A percentile compares a stretch with the other conserved stretches of the same genome.
phyloP scores from a whole-genome alignment of 53 echinoderm and acorn worm species.

The Henricia sp. region DNA sequence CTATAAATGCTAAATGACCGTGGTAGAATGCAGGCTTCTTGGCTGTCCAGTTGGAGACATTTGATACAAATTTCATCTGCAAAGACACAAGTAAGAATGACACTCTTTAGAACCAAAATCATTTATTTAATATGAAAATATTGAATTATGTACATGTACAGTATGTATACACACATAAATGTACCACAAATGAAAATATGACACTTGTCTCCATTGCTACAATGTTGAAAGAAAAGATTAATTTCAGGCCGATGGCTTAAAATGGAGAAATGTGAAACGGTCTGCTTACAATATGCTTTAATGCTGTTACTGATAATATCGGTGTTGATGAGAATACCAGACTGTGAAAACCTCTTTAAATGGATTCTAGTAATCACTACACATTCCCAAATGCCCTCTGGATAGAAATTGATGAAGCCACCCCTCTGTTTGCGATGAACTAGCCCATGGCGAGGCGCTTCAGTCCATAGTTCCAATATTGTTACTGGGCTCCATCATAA shows the following conservation, averaged over 20 bases:
- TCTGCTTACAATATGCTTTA: too few relatives aligned
- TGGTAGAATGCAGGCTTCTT: conserved; percentile 95
- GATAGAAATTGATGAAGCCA: conserved; percentile 4
- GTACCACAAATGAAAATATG: too few relatives aligned
- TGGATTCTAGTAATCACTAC: neutral
- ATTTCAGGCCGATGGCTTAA: too few relatives aligned
- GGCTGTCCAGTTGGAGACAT: conserved; percentile 85
- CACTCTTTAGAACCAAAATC: neutral
- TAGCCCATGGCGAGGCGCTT: conserved; percentile 39
- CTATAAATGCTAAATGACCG: conserved; percentile 95
- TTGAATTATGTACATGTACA: too few relatives aligned
- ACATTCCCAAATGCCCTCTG: neutral
- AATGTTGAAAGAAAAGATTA: too few relatives aligned
- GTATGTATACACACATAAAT: too few relatives aligned
- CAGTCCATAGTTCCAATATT: conserved; percentile 32
- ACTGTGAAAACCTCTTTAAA: neutral
- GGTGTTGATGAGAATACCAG: too few relatives aligned
- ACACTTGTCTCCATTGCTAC: too few relatives aligned
- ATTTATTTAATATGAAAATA: too few relatives aligned
- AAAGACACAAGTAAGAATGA: conserved; percentile 30
- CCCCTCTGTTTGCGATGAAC: conserved; percentile 17
- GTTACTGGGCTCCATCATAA: conserved; percentile 50
- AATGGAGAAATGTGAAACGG: too few relatives aligned
- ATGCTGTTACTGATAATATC: too few relatives aligned
- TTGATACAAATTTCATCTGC: conserved; percentile 88